Base-by-base conservation (phyloP, 2,888 invertebrate species). In the Dioctria linearis region DNA sequence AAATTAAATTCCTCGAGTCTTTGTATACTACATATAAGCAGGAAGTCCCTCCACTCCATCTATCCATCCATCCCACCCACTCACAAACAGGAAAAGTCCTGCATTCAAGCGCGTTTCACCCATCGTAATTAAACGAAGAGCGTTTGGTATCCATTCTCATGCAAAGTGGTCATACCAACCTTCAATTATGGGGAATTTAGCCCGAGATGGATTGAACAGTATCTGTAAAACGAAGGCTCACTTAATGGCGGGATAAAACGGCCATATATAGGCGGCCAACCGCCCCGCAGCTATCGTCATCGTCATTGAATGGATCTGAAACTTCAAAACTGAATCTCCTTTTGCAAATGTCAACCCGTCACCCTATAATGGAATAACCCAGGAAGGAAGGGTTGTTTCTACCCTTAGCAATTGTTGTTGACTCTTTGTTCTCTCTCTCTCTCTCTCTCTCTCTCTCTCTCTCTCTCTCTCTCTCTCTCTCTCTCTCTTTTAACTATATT, bases 1-100 rank as follows among this genome's bases (percentile, higher is more conserved):
- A 75, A 75, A 75, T 75, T 75, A 75, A 75, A 75, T 75, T 75
- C 75, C 61, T 75, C 59, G 40, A 61, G 75, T 75, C 43, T n/a
- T 40, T 61, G n/a, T 8, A 51, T 11, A 4, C n/a, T 8, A 51
- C n/a, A 51, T n/a, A 51, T 11, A n/a, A 51, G 2, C 51, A 51
- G 8, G 8, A 0, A 8, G 3, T n/a, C 51, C 51, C 51, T 51
- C 51, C 4, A 8, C 51, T 8, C 9, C 4, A n/a, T 51, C 51
- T 51, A 51, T 11, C 51, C 8, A 51, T 51, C 51, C 51, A n/a
- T 51, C n/a, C 25, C 25, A 25, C 57, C 42, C 42, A n/a, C 57
- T 5, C n/a, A 13, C 9, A 40, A 3, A 42, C 37, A 43, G 40
- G 25, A 5, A 4, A n/a, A 42, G 40, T 75, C n/a, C 25, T 42